A percentile compares a stretch with the other conserved stretches of the same genome.
phyloP scores from a whole-genome alignment of 2,797 vertebrate species.

The Notamacropus eugenii region DNA sequence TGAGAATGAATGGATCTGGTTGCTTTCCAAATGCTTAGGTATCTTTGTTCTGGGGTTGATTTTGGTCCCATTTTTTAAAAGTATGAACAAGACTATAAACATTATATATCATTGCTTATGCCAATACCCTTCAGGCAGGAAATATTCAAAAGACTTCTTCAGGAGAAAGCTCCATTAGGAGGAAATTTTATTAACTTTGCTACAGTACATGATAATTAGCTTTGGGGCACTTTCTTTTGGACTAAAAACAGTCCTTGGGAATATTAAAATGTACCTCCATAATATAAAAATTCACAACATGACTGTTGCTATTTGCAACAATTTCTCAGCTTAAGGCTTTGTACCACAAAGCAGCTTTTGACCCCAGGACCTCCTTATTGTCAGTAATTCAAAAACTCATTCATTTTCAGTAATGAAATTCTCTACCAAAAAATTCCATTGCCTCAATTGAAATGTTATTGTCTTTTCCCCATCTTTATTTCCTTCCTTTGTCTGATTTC shows the following conservation, averaged over 20 bases:
- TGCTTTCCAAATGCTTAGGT: conserved; percentile 62
- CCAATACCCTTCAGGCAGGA: neutral
- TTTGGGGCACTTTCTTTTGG: conserved; percentile 24
- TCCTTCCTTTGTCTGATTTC: neutral
- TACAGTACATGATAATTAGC: conserved; percentile 30
- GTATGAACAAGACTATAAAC: conserved; percentile 19
- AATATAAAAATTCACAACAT: conserved; percentile 48
- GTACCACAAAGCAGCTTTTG: neutral
- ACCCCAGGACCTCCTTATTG: conserved; percentile 3
- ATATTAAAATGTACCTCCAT: conserved; percentile 25
- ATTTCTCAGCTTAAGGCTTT: conserved; percentile 24
- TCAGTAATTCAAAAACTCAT: conserved; percentile 13
- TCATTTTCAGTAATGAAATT: conserved; percentile 46
- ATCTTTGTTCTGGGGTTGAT: conserved; percentile 5
- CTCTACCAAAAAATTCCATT: neutral
- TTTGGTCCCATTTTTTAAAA: neutral
- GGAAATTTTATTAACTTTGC: conserved; percentile 8
- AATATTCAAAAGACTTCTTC: conserved; percentile 43
- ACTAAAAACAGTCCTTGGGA: conserved; percentile 15
- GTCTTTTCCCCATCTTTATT: neutral
- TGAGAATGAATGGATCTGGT: conserved; percentile 67
- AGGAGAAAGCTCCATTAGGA: conserved; percentile 19
- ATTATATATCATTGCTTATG: conserved; percentile 41
- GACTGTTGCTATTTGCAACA: conserved; percentile 12
- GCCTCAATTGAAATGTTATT: conserved; percentile 17